Base-by-base conservation (phyloP, 2,797 vertebrate species). In the Lycodopsis pacificus region DNA sequence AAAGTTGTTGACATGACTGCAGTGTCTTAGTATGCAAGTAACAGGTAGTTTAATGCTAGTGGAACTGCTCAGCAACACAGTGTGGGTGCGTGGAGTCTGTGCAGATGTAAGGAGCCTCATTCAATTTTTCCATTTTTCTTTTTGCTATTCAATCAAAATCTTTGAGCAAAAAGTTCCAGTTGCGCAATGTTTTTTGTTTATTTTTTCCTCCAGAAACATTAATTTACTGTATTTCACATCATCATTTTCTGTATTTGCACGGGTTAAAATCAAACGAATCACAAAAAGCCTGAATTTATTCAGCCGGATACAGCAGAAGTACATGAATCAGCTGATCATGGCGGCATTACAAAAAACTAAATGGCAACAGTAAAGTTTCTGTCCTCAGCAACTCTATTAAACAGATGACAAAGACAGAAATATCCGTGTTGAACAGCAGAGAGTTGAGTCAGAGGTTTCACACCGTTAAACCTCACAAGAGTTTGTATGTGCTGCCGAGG, bases 351-450 rank as follows among this genome's bases (percentile, higher is more conserved):
- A 49, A 38, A 46, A 62, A 58, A 61, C 40, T 27, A 34, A 66
- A 44, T 13, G 12, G 2, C 32, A 17, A n/a, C 20, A 36, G 22
- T 19, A 36, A 76, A 70, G 53, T 77, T 67, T 83, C n/a, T 40
- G 25, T 46, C 4, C 32, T 57, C 14, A 34, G 49, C 17, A 44
- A 34, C 46, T 84, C 44, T 40, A 53, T 65, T 69, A 68, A 65
- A 56, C 27, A 51, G 19, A 9, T 69, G 73, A 76, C 64, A 70
- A 20, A 65, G 59, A 53, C 64, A 59, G 65, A 83, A 82, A 78
- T 22, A 36, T 27, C 7, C 53, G 9, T 42, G 54, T 25, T 71
- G 66, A 65, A 57, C 6, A 42, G 22, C 65, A 58, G n/a, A 65
- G 65, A 65, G 46, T n/a, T 30, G 48, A 56, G 32, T 48, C 72